Evolutionary conservation across 2,113 vertebrate species (phyloP), one percentile per base, ranked within the genome.

Genomic region (Brachyhypopomus gauderio): DNA sequence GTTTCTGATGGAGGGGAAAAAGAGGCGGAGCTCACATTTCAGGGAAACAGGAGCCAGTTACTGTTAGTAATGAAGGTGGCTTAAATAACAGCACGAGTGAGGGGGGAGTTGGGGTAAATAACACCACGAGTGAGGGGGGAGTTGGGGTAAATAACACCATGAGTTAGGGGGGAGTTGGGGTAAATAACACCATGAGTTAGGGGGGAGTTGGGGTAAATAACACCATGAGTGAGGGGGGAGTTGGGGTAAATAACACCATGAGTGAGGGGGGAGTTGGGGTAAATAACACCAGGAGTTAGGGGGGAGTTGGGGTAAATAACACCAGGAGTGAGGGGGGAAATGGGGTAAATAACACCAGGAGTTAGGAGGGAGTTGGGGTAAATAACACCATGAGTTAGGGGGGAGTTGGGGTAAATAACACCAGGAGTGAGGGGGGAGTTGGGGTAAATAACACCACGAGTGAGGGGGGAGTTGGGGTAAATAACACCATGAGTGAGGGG

Each of bases 1-100:
- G 38, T 82, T 72, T 82, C 69, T 78, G 73, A 72, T 75, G 81
- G 75, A 59, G 69, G 78, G 75, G 81, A 75, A 85, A 84, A 79
- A 45, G 78, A 71, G 63, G 25, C 71, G 55, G 56, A 59, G 80
- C 83, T 90, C 83, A 80, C 64, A 84, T 90, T 89, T 85, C 89
- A 89, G 88, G 87, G 89, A 91, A 92, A 92, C 85, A 77, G 86
- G 84, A 91, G 80, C 81, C 74, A 66, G 75, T 78, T 78, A 89
- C 88, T 78, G 80, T 85, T 85, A 79, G 85, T 86, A 75, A 83
- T 79, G 84, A 85, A 1, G 56, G 58, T 79, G 82, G 85, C 80
- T 88, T 89, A 84, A 85, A 74, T 86, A 88, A 87, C 86, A 66
- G 23, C 55, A 79, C 12, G 45, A 14, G 45, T 66, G 30, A 30